Conservation (phyloP, 2,113 vertebrate genomes). For the Sprattus sprattus region DNA sequence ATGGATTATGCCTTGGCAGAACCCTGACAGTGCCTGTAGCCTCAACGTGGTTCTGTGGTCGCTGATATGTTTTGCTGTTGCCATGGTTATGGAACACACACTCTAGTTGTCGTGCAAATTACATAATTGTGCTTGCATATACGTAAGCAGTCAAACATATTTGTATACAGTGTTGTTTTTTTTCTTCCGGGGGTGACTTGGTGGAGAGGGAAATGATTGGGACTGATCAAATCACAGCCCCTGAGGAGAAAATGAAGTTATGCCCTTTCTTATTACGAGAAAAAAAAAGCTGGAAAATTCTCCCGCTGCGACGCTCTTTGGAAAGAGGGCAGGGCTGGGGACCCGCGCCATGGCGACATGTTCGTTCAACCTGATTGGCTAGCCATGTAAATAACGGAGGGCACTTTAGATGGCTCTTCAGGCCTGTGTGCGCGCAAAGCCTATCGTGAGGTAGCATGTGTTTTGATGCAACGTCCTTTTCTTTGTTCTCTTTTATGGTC, state of each 20-base stretch:
- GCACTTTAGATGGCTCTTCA: not conserved
- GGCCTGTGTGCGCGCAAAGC: not conserved
- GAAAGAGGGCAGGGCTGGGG: constrained; percentile 20
- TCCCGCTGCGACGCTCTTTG: constrained; percentile 33
- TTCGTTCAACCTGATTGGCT: constrained; percentile 29
- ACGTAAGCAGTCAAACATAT: constrained; percentile 62
- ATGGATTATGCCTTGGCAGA: constrained; percentile 73
- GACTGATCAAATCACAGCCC: constrained; percentile 39
- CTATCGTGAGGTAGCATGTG: not conserved
- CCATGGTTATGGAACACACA: constrained; percentile 69
- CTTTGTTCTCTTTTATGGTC: not conserved
- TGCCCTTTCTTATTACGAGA: constrained; percentile 28
- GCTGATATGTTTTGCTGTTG: constrained; percentile 76
- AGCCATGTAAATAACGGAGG: not conserved
- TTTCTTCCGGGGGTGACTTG: constrained; percentile 17
- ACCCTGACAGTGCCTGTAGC: constrained; percentile 65
- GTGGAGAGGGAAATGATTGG: constrained; percentile 33
- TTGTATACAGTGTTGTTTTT: constrained; percentile 48
- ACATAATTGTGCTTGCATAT: constrained; percentile 75
- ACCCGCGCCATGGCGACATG: not conserved
- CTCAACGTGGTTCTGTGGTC: constrained; percentile 66
- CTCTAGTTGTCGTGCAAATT: constrained; percentile 59
- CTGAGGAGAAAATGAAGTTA: constrained; percentile 39
- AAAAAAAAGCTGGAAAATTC: constrained; percentile 17
- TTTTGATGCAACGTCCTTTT: not conserved